These are phyloP conservation scores for Hippocampus barbouri DNA, from an alignment of 2,113 vertebrate genomes.

Conservation along the genomic window DNA sequence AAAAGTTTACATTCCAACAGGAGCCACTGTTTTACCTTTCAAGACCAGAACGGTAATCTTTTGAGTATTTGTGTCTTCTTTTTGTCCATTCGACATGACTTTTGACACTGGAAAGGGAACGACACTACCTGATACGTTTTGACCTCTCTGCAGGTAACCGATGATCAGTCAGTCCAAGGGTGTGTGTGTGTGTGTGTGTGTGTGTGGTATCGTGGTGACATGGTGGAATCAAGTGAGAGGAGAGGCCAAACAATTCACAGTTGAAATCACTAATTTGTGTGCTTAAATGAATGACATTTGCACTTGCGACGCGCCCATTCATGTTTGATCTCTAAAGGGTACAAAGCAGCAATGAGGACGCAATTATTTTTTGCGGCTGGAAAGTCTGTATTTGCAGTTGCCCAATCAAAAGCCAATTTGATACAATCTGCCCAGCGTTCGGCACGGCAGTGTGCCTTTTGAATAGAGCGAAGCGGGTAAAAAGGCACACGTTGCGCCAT, in stretches of 20 bases:
- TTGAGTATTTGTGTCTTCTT: not conserved
- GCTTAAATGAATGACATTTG: constrained; percentile 1
- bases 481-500: constrained; percentile 27
- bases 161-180: constrained; percentile 11
- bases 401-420: constrained; percentile 33
- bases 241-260: not conserved
- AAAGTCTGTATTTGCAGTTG: constrained; percentile 16
- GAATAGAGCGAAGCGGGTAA: not conserved
- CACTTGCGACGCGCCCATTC: not conserved
- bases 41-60: constrained; percentile 8
- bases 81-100: constrained; percentile 28
- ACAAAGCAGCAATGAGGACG: constrained; percentile 19
- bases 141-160: constrained; percentile 12
- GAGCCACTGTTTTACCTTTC: constrained; percentile 37
- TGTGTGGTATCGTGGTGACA: too few relatives aligned
- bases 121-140: constrained; percentile 15
- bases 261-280: not conserved
- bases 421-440: constrained; percentile 21
- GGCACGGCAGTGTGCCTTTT: not conserved
- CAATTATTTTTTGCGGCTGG: constrained; percentile 15
- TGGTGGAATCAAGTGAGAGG: too few relatives aligned
- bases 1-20: constrained; percentile 20
- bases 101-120: constrained; percentile 3
- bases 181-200: too few relatives aligned
- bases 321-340: constrained; percentile 9